Base-by-base conservation (phyloP, 2,797 vertebrate genomes). In the Halcyon chelicuti region DNA sequence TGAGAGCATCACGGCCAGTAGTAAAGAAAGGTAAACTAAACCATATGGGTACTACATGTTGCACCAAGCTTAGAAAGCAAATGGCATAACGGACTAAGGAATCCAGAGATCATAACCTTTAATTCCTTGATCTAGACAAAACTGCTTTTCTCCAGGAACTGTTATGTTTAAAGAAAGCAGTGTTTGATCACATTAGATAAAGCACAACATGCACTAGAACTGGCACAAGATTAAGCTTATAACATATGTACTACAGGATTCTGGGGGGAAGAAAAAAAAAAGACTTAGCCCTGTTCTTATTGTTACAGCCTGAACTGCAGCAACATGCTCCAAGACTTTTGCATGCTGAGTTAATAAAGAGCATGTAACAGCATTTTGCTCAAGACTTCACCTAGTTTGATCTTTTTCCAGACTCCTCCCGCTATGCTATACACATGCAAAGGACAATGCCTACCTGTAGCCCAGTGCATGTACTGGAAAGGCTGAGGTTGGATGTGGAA, bases 11-110 rank as follows among this genome's bases (percentile, higher is more conserved):
- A 23, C 1, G 15, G 35, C n/a, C 77, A 89, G 29, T 4, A 54
- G 12, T 65, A 76, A 84, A 85, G 76, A 86, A 46, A n/a, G 60
- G 71, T 93, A 90, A 95, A 95, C 71, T 28, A 93, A 96, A 92
- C 63, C 83, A 79, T 58, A 95, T 74, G 86, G 71, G 79, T 46
- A 26, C 39, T 85, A 71, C 46, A 39, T 2, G 15, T 22, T 82
- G 52, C 74, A 87, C 26, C 40, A 65, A 92, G 39, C 25, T 75
- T 60, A 37, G 49, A 75, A 83, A 88, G 55, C 82, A 78, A 95
- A 67, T 47, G 78, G 84, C 87, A 20, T 65, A 83, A 91, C 29
- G 1, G 55, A 39, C 46, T 85, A 58, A 89, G 65, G 95, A 95
- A 96, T 95, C 67, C 67, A 68, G 74, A 94, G 83, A 95, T 62